Conservation (phyloP, 2,113 vertebrate species). For the Cardinalis cardinalis region DNA sequence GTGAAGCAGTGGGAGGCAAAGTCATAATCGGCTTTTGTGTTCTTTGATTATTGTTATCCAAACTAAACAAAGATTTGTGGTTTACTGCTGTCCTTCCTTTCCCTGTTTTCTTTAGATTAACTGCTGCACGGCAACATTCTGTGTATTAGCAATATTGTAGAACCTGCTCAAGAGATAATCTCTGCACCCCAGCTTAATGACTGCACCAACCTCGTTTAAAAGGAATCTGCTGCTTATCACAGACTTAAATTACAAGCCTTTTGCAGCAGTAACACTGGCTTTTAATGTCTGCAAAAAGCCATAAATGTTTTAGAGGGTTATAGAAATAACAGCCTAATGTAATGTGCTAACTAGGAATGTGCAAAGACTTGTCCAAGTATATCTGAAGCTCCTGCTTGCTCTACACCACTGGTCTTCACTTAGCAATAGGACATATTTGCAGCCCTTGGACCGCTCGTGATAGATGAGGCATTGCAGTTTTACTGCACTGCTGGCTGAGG, state of each 20-base stretch:
- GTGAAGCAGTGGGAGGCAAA: constrained; percentile 9
- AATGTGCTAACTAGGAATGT: constrained; percentile 7
- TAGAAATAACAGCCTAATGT: not conserved
- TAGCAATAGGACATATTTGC: not conserved
- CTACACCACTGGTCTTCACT: constrained; percentile 15
- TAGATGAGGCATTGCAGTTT: constrained; percentile 8
- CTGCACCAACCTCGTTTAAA: not conserved
- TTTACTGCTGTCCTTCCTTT: constrained; percentile 31
- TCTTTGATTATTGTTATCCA: constrained; percentile 41
- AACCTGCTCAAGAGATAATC: constrained; percentile 25
- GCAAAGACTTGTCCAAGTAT: not conserved
- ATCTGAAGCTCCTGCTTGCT: not conserved
- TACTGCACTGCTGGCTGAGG: constrained; percentile 4
- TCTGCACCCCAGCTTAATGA: constrained; percentile 14
- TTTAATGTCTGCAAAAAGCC: constrained; percentile 26
- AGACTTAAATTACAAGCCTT: constrained; percentile 14
- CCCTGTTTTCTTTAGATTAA: not conserved
- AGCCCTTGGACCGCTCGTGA: not conserved
- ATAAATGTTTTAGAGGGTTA: constrained; percentile 13
- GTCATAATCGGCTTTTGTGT: constrained; percentile 28
- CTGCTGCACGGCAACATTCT: not conserved
- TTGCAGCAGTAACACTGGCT: not conserved
- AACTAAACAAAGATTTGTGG: constrained; percentile 42
- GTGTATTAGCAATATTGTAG: not conserved
- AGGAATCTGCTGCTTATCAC: constrained; percentile 25